Evolutionary conservation across 64 coral and sea anemone species (phyloP), one percentile per base, ranked within the genome.

Genomic region (Platygyra sinensis): DNA sequence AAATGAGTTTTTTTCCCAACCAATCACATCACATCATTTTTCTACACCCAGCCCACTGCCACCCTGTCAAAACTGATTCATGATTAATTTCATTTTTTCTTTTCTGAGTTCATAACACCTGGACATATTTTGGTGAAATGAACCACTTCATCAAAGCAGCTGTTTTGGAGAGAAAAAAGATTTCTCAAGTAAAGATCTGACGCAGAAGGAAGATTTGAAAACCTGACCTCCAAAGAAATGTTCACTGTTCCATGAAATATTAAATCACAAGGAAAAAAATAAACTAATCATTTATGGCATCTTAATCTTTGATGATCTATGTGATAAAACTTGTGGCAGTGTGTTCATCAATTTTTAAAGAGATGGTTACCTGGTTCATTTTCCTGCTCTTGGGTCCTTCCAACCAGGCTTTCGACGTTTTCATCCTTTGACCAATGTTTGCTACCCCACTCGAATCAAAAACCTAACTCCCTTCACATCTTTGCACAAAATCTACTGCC

Each of bases 341-440:
- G 63, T 51, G 16, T 85, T 85, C 81, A 85, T 85, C 36, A 85
- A 85, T 85, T 85, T 85, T 85, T 85, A 85, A 85, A 85, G 38
- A 72, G 62, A 71, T 83, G 33, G 24, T 85, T 85, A 69, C 63
- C 81, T 64, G 30, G 10, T 51, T 65, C 16, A 71, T 85, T 71
- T 85, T 71, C 81, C 63, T 79, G 36, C 22, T 11, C 81, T 71
- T 63, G 60, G 63, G 63, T 42, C 81, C 67, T 72, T 85, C 81
- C 81, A 85, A 71, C 33, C 81, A 71, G 62, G 24, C 33, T 85
- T 83, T 85, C 32, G 81, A 52, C 63, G 62, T 50, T 71, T 72
- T 42, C 33, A 46, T 85, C 81, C 62, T 85, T 36, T 67, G 36
- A 71, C 14, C 36, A 49, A 61, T 62, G 59, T 83, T 83, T 83